Percentiles rank a stretch among this genome's conserved stretches.
Evolutionary conservation across 2,797 vertebrate genomes (phyloP).

Genomic region (Cossypha polioptera): DNA sequence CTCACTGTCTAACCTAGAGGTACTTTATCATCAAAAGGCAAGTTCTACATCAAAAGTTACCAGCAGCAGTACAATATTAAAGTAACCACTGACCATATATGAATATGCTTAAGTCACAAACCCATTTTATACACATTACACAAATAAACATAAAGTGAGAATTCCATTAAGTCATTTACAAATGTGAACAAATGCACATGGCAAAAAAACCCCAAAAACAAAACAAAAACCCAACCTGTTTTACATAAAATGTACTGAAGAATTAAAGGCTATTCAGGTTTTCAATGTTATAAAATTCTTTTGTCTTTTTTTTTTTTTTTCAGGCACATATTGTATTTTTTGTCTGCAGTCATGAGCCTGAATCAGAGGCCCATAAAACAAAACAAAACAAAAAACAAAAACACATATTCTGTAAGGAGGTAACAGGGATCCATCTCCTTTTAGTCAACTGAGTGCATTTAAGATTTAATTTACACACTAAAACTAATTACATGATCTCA

Average conservation of each 20-base stretch:
- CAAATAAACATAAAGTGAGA: constrained; percentile 85
- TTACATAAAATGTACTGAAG: constrained; percentile 79
- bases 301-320: constrained; percentile 79
- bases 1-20: constrained; percentile 74
- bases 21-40: constrained; percentile 76
- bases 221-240: constrained; percentile 70
- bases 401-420: constrained; percentile 70
- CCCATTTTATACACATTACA: constrained; percentile 86
- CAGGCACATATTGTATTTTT: constrained; percentile 86
- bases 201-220: constrained; percentile 76
- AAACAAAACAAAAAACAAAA: constrained; percentile 42
- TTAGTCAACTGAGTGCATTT: constrained; percentile 74
- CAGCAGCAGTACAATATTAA: constrained; percentile 92
- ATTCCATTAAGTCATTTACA: constrained; percentile 87
- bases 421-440: constrained; percentile 72
- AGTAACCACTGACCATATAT: constrained; percentile 87
- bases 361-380: constrained; percentile 72
- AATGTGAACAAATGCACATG: constrained; percentile 87
- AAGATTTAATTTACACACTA: constrained; percentile 70
- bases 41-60: constrained; percentile 80
- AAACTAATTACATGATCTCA: constrained; percentile 63
- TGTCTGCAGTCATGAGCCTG: constrained; percentile 78
- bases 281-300: constrained; percentile 85
- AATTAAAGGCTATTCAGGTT: constrained; percentile 86
- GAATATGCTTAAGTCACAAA: constrained; percentile 90